phyloP scores from a whole-genome alignment of 2,113 vertebrate genomes.

The Aleadryas rufinucha region DNA sequence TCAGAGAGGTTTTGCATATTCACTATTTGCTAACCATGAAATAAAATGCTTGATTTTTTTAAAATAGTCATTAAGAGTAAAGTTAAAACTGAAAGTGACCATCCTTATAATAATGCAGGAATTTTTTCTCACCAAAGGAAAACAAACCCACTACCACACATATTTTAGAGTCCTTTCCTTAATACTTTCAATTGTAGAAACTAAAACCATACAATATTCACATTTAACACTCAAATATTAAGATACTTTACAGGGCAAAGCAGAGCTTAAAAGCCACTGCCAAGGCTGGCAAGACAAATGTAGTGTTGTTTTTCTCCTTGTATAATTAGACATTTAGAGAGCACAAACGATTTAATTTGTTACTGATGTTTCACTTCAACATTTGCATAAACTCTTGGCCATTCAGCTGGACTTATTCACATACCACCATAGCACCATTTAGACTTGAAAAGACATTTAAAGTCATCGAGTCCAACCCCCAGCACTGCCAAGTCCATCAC shows the following conservation, averaged over 20 bases:
- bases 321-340: conserved; percentile 71
- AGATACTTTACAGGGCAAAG: conserved; percentile 38
- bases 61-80: conserved; percentile 19
- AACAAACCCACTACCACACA: neutral
- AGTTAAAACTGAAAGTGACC: conserved; percentile 9
- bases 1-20: neutral
- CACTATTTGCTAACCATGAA: neutral
- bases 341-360: conserved; percentile 68
- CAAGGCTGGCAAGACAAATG: conserved; percentile 44
- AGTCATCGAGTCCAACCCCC: neutral
- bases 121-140: neutral
- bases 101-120: neutral
- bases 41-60: conserved; percentile 1
- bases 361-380: conserved; percentile 54
- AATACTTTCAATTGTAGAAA: neutral
- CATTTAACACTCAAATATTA: conserved; percentile 27
- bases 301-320: conserved; percentile 14
- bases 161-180: neutral
- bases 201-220: neutral
- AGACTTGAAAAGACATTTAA: neutral
- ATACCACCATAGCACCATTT: neutral
- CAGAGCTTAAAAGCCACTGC: conserved; percentile 31
- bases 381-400: conserved; percentile 71
- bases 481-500: neutral
- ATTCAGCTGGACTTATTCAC: conserved; percentile 49